Evolutionary conservation across 2,888 invertebrate species (phyloP).

Genomic region (Lasius fuliginosus): DNA sequence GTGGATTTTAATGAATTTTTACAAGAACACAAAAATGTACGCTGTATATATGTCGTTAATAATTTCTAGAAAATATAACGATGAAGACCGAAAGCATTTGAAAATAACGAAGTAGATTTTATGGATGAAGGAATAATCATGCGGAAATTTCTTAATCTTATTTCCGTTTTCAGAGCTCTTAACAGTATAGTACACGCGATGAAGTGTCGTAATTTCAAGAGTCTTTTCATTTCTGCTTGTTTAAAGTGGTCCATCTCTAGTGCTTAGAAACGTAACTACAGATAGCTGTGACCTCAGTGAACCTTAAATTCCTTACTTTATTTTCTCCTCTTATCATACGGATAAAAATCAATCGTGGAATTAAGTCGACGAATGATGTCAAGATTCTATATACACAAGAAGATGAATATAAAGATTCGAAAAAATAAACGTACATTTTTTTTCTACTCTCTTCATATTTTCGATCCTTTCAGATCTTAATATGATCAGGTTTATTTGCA

Average conservation of each 20-base stretch:
- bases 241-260: conserved; percentile 41
- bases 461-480: background rate
- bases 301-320: conserved; percentile 50
- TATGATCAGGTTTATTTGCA: background rate
- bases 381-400: background rate
- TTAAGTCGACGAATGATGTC: background rate
- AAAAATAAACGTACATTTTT: background rate
- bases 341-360: conserved; percentile 19
- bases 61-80: background rate
- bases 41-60: background rate
- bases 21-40: background rate
- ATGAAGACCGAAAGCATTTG: background rate
- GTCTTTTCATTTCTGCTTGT: conserved; percentile 49
- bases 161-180: conserved; percentile 2
- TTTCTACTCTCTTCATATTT: background rate
- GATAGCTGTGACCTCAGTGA: conserved; percentile 38
- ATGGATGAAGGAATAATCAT: conserved; percentile 23
- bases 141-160: conserved; percentile 5
- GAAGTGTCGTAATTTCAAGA: background rate
- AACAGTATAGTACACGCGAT: background rate
- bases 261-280: conserved; percentile 52
- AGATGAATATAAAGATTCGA: background rate
- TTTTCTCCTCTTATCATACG: conserved; percentile 20
- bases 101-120: conserved; percentile 41
- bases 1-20: background rate